phyloP scores from a whole-genome alignment of 1,140 invertebrate genomes.

The Propsilocerus akamusi region DNA sequence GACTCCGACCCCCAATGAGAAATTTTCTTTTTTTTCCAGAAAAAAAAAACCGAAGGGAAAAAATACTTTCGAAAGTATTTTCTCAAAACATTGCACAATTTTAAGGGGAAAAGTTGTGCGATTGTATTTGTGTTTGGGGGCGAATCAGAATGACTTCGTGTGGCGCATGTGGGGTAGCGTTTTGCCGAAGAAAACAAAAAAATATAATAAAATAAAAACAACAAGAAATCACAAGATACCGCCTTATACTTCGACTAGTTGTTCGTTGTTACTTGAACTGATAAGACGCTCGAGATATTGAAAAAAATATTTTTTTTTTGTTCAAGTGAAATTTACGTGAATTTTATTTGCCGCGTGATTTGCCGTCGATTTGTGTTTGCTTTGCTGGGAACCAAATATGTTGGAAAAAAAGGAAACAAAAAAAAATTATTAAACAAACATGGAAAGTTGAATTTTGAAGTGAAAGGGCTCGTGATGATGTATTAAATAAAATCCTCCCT shows the following conservation, averaged over 20 bases:
- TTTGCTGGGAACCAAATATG: too few relatives aligned
- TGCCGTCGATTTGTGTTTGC: too few relatives aligned
- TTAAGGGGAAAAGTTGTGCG: too few relatives aligned
- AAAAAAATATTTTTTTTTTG: background rate
- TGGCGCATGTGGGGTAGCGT: background rate
- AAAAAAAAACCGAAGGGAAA: background rate
- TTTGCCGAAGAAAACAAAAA: background rate
- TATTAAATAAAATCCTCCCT: too few relatives aligned
- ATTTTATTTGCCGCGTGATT: too few relatives aligned
- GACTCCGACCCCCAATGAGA: slow-evolving; percentile 1
- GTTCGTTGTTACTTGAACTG: background rate
- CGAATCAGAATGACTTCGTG: background rate
- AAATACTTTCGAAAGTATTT: background rate
- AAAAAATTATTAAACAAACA: background rate
- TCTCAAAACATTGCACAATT: too few relatives aligned
- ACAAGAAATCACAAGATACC: background rate
- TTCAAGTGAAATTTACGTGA: background rate
- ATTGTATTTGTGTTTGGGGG: background rate
- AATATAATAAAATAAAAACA: too few relatives aligned
- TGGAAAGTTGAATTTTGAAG: background rate
- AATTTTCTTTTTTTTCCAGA: background rate
- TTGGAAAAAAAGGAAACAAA: background rate
- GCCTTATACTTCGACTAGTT: background rate
- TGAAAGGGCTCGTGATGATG: background rate
- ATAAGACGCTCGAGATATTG: background rate